These are phyloP conservation scores for Pollimyrus isidori DNA, from an alignment of 2,113 vertebrate genomes.

Conservation along the genomic window DNA sequence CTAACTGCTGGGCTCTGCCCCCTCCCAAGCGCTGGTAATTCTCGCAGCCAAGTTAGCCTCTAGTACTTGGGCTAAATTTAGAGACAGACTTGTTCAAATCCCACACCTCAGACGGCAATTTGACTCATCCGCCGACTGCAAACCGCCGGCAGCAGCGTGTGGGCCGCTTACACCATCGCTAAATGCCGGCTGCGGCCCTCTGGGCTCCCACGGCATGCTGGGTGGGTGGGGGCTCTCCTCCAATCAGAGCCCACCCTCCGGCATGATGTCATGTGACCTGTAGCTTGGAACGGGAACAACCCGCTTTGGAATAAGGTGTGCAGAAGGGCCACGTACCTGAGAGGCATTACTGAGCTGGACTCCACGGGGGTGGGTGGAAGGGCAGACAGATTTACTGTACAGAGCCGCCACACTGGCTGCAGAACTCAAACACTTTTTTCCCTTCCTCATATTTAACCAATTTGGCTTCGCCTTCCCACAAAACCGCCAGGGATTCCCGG, in stretches of 20 bases:
- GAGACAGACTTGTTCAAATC: not conserved
- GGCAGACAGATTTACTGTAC: not conserved
- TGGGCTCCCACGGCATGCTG: not conserved
- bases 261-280: not conserved
- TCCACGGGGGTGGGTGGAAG: not conserved
- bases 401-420: not conserved
- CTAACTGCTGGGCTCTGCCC: not conserved
- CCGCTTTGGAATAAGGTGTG: not conserved
- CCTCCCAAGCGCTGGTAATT: not conserved
- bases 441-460: not conserved
- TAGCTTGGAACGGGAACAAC: not conserved
- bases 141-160: not conserved
- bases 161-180: not conserved
- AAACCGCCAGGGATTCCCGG: not conserved
- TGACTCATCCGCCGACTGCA: not conserved
- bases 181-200: not conserved
- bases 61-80: conserved; percentile 4
- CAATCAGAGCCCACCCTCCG: not conserved
- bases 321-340: not conserved
- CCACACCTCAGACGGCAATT: not conserved
- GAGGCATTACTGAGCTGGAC: not conserved
- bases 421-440: not conserved
- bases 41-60: not conserved
- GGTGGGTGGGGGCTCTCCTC: not conserved
- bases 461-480: not conserved